These are phyloP conservation scores for Saguinus imperator DNA, from an alignment of 2,113 vertebrate species.

Conservation along the genomic window DNA sequence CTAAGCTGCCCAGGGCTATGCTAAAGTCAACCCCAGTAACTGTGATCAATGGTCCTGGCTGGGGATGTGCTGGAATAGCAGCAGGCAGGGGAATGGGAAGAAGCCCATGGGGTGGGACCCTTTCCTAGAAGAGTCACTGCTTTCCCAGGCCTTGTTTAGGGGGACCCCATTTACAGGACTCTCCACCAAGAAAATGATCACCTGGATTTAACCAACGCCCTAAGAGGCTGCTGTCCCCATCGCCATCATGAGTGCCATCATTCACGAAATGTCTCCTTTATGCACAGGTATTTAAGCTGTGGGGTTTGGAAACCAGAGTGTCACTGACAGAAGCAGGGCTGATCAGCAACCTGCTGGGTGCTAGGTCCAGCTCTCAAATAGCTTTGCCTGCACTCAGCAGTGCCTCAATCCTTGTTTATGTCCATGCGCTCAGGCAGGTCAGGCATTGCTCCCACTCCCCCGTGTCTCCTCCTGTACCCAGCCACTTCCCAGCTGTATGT, in stretches of 20 bases:
- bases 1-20: too few relatives aligned
- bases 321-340: neutral
- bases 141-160: neutral
- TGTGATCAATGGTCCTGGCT: accelerated
- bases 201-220: neutral
- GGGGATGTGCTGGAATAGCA: too few relatives aligned
- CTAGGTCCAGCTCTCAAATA: neutral
- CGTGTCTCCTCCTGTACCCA: neutral
- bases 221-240: neutral
- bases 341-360: neutral
- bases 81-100: accelerated
- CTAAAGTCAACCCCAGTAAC: too few relatives aligned
- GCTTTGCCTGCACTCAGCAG: neutral
- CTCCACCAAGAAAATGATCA: neutral
- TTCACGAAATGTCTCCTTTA: neutral
- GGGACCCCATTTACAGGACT: neutral
- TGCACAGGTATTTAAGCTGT: too few relatives aligned
- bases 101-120: too few relatives aligned
- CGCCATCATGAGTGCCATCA: accelerated
- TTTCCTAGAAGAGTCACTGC: neutral
- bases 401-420: neutral
- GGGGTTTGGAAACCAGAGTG: neutral
- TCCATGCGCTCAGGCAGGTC: neutral
- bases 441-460: neutral
- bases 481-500: neutral